phyloP scores from a whole-genome alignment of 2,888 invertebrate species.

The Megaustenia siamemsis region DNA sequence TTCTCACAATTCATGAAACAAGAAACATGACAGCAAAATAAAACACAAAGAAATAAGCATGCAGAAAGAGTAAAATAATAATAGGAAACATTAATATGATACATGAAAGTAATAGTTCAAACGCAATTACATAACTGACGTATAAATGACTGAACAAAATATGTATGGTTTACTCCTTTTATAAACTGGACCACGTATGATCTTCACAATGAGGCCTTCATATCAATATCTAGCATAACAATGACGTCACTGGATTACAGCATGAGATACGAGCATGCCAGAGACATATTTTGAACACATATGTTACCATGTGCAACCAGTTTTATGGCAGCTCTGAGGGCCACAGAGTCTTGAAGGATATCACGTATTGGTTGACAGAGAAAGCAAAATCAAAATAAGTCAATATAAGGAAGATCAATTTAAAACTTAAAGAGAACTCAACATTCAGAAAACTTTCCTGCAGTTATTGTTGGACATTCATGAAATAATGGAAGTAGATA shows the following conservation, averaged over 20 bases:
- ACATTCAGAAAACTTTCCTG: too few relatives aligned
- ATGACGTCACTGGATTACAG: neutral
- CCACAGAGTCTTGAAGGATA: conserved; percentile 18
- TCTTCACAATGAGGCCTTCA: neutral
- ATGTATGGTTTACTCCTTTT: neutral
- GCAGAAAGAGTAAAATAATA: too few relatives aligned
- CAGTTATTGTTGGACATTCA: too few relatives aligned
- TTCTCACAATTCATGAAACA: too few relatives aligned
- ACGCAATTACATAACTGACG: neutral
- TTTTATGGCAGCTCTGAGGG: conserved; percentile 46
- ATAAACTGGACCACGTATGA: neutral
- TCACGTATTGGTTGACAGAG: too few relatives aligned
- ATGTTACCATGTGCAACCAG: conserved; percentile 48
- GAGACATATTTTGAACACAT: neutral
- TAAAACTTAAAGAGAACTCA: too few relatives aligned
- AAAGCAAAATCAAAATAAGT: too few relatives aligned
- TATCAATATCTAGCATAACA: neutral
- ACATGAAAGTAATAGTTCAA: neutral
- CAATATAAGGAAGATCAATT: too few relatives aligned
- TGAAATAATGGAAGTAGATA: too few relatives aligned
- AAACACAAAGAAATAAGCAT: too few relatives aligned
- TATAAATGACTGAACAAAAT: neutral
- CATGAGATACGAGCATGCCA: neutral
- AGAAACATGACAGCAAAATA: neutral
- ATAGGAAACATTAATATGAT: too few relatives aligned